Conservation (phyloP, 2,113 vertebrate species). For the Lanius ludovicianus region DNA sequence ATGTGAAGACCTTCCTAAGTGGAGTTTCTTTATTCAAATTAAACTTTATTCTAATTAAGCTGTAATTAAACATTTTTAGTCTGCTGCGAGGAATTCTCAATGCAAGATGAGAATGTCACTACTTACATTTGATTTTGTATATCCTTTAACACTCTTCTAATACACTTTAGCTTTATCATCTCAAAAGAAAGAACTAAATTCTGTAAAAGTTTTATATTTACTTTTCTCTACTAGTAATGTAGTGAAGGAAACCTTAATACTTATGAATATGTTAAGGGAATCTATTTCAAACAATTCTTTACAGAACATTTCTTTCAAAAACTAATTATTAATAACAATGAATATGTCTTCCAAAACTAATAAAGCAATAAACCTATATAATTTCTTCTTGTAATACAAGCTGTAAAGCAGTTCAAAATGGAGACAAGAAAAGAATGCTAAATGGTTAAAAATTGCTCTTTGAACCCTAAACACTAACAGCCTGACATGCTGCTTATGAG, state of each 20-base stretch:
- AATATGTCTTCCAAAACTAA: not conserved
- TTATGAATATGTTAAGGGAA: not conserved
- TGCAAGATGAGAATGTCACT: not conserved
- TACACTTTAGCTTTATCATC: not conserved
- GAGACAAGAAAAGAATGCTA: not conserved
- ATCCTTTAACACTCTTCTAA: not conserved
- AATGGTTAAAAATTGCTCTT: not conserved
- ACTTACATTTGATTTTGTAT: not conserved
- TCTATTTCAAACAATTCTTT: not conserved
- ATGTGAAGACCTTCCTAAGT: not conserved
- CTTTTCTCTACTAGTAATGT: not conserved
- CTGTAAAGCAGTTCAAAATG: not conserved
- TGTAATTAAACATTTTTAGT: not conserved
- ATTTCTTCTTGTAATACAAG: not conserved
- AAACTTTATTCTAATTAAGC: not conserved
- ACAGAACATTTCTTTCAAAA: not conserved
- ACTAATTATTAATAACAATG: not conserved
- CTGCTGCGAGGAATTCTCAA: not conserved
- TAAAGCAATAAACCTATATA: not conserved
- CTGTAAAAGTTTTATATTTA: not conserved
- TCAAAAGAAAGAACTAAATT: not conserved
- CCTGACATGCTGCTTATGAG: not conserved
- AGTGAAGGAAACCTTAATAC: not conserved
- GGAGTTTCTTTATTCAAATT: not conserved
- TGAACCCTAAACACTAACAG: not conserved